phyloP scores from a whole-genome alignment of 2,113 vertebrate species.

The Rissa tridactyla region DNA sequence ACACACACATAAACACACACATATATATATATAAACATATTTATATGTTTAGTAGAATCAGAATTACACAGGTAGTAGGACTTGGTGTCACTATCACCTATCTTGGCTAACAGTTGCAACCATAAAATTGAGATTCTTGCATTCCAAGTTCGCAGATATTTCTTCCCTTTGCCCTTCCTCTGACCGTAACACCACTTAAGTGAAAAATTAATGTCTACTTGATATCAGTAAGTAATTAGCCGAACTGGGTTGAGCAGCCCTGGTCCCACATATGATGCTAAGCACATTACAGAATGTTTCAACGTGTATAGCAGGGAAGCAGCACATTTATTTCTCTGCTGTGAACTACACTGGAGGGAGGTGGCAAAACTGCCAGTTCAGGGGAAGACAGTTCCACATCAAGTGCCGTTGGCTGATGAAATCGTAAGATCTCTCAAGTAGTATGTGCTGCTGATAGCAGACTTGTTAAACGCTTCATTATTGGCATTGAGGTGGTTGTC shows the following conservation, averaged over 20 bases:
- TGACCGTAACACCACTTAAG: not conserved
- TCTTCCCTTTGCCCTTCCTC: not conserved
- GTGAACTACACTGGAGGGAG: not conserved
- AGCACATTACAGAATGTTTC: not conserved
- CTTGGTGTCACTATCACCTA: not conserved
- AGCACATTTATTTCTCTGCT: not conserved
- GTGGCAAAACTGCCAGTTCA: not conserved
- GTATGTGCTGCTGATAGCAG: not conserved
- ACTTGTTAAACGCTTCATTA: not conserved
- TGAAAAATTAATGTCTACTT: not conserved
- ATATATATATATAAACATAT: too few relatives aligned
- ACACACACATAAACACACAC: too few relatives aligned
- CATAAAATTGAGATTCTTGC: not conserved
- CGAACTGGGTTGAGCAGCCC: not conserved
- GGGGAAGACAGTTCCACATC: not conserved
- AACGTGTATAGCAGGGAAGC: not conserved
- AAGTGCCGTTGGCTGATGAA: not conserved
- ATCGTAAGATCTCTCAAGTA: not conserved
- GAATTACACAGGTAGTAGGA: not conserved
- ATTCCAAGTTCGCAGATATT: not conserved
- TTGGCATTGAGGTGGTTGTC: not conserved
- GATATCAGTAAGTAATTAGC: not conserved
- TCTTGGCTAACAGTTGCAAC: not conserved
- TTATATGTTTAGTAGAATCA: not conserved
- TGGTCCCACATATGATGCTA: not conserved